Evolutionary conservation across 2,113 vertebrate species (phyloP).

Genomic region (Corythornis madagascariensis): DNA sequence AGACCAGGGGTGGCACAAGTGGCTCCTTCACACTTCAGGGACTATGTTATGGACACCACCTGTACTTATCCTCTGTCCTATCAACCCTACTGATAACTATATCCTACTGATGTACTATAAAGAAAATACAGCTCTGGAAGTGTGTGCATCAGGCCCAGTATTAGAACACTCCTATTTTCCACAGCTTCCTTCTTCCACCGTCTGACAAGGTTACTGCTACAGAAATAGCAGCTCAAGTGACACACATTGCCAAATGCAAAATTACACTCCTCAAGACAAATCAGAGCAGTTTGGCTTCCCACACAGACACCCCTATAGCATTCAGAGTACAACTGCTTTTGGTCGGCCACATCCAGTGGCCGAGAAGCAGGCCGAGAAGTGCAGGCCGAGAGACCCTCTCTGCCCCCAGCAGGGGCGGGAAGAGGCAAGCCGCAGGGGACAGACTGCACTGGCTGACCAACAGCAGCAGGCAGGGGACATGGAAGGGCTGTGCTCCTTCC

Average conservation of each 20-base stretch:
- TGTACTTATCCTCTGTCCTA: not conserved
- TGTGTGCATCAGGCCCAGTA: accelerated
- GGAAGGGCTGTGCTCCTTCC: not conserved
- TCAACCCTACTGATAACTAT: not conserved
- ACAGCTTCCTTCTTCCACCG: not conserved
- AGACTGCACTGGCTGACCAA: not conserved
- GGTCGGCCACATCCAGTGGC: accelerated
- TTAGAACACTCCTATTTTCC: not conserved
- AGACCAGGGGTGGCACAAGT: accelerated
- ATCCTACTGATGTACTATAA: not conserved
- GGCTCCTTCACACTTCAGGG: not conserved
- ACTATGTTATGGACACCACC: not conserved
- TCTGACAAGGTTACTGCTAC: not conserved
- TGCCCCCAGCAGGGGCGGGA: not conserved
- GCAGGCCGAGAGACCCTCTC: accelerated
- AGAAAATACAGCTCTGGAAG: not conserved
- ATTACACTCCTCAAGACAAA: not conserved
- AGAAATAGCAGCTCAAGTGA: not conserved
- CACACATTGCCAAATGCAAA: not conserved
- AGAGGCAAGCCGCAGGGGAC: not conserved
- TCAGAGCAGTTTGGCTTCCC: not conserved
- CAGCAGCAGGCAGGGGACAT: not conserved
- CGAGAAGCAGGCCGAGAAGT: not conserved
- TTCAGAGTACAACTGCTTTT: not conserved
- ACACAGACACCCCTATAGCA: not conserved